phyloP scores from a whole-genome alignment of 2,797 vertebrate species.

The Takifugu rubripes region DNA sequence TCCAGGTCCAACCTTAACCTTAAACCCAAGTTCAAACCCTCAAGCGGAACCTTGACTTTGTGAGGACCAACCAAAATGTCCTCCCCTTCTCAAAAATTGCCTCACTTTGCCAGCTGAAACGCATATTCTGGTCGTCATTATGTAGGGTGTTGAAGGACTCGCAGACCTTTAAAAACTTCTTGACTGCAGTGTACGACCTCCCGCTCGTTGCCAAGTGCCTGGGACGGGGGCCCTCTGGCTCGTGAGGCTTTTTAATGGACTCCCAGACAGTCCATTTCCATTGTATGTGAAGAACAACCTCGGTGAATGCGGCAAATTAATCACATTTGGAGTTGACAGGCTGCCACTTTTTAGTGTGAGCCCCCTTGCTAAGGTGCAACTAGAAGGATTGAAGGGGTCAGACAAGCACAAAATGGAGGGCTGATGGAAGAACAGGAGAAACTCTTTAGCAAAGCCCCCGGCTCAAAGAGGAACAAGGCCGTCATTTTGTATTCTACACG shows the following conservation, averaged over 20 bases:
- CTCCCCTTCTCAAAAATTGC: too few species aligned
- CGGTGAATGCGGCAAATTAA: constrained; percentile 89
- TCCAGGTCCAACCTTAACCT: too few species aligned
- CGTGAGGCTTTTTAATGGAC: constrained; percentile 84
- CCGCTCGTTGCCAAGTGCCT: constrained; percentile 66
- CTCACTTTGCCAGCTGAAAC: too few species aligned
- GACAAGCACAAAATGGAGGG: constrained; percentile 65
- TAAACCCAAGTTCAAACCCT: too few species aligned
- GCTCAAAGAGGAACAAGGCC: constrained; percentile 80
- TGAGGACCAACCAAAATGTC: too few species aligned
- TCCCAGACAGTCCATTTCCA: constrained; percentile 83
- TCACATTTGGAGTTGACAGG: constrained; percentile 84
- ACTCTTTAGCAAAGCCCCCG: constrained; percentile 77
- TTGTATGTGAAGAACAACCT: constrained; percentile 80
- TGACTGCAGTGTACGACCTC: constrained; percentile 63
- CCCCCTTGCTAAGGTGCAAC: constrained; percentile 76
- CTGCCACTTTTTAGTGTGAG: constrained; percentile 76
- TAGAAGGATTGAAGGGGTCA: constrained; percentile 74
- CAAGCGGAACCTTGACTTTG: too few species aligned
- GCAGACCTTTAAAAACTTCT: constrained; percentile 50
- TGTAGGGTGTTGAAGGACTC: not conserved
- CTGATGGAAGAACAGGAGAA: constrained; percentile 51
- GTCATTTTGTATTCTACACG: constrained; percentile 71
- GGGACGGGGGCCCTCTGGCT: constrained; percentile 64
- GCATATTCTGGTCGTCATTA: too few species aligned